Percentiles rank a stretch among this genome's conserved stretches.
Evolutionary conservation across 2,888 invertebrate species (phyloP).

Genomic region (Dolichopus griseipennis): DNA sequence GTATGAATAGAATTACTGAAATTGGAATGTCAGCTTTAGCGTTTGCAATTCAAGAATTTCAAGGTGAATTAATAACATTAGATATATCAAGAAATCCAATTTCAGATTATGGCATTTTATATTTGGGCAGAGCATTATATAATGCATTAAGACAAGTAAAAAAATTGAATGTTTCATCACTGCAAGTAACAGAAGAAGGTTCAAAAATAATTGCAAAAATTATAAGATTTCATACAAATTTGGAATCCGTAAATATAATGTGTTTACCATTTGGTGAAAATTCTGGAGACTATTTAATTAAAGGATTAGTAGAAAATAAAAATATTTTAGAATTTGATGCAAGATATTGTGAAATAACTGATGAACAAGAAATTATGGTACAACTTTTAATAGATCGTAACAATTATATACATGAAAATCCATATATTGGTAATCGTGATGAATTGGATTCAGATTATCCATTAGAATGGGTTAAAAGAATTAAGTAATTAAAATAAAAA

Average conservation of each 20-base stretch:
- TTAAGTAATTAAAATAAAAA: slow-evolving; percentile 21
- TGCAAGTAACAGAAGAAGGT: slow-evolving; percentile 10
- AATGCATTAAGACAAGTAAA: slow-evolving; percentile 24
- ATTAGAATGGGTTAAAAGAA: slow-evolving; percentile 22
- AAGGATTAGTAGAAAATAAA: slow-evolving; percentile 26
- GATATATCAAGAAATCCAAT: slow-evolving; percentile 32
- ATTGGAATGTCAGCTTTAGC: slow-evolving; percentile 21
- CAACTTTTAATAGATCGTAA: slow-evolving; percentile 28
- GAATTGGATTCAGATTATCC: slow-evolving; percentile 26
- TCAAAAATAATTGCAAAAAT: slow-evolving; percentile 23
- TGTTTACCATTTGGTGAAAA: slow-evolving; percentile 23
- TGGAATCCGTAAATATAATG: slow-evolving; percentile 27
- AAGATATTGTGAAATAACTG: slow-evolving; percentile 28
- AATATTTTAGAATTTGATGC: slow-evolving; percentile 28
- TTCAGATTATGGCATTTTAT: slow-evolving; percentile 21
- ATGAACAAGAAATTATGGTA: slow-evolving; percentile 28
- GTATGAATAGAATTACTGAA: slow-evolving; percentile 28
- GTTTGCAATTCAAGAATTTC: slow-evolving; percentile 17
- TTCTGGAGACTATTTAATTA: slow-evolving; percentile 23
- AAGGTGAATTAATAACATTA: slow-evolving; percentile 26
- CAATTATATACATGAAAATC: slow-evolving; percentile 23
- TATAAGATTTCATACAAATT: slow-evolving; percentile 24
- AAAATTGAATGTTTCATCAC: slow-evolving; percentile 28
- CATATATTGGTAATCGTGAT: slow-evolving; percentile 24
- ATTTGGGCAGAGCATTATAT: slow-evolving; percentile 22